Evolutionary conservation across 2,113 vertebrate species (phyloP), one percentile per base, ranked within the genome.

Genomic region (Campylomormyrus numenius): DNA sequence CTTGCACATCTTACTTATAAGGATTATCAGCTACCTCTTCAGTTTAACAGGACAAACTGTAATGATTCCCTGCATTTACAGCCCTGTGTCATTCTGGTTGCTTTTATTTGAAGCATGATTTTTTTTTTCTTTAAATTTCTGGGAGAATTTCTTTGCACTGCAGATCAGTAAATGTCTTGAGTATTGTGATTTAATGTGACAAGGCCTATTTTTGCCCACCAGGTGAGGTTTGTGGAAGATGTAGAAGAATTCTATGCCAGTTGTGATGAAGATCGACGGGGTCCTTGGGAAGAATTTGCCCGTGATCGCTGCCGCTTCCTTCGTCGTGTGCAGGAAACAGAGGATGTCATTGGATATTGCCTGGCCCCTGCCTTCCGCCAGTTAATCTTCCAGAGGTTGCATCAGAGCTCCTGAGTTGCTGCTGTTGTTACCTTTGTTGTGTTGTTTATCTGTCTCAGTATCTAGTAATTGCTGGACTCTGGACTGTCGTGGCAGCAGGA

Each of bases 261-360:
- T 93, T 93, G 94, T 0, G 97, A 98, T 90, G 98, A 99, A 94
- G 97, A 99, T 52, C 96, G 98, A 0, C 95, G 93, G 11, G 97
- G 98, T 5, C 98, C 97, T 0, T 99, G 98, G 98, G 98, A 99
- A 91, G 96, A 99, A 95, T 92, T 97, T 46, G 98, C 98, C 0
- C 95, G 98, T 1, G 98, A 99, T 77, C 96, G 96, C 3, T 97
- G 96, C 92, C 93, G 98, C 0, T 99, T 99, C 95, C 96, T 96
- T 90, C 96, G 96, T 0, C 96, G 98, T 39, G 97, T 98, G 91
- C 96, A 95, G 90, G 98, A 99, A 85, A 97, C 97, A 5, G 98
- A 99, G 93, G 95, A 94, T 50, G 95, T 94, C 93, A 98, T 99
- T 90, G 94, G 96, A 1, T 95, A 94, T 93, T 98, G 97, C 93